Base-by-base conservation (phyloP, 2,797 vertebrate species). In the Dicrostonyx torquatus region DNA sequence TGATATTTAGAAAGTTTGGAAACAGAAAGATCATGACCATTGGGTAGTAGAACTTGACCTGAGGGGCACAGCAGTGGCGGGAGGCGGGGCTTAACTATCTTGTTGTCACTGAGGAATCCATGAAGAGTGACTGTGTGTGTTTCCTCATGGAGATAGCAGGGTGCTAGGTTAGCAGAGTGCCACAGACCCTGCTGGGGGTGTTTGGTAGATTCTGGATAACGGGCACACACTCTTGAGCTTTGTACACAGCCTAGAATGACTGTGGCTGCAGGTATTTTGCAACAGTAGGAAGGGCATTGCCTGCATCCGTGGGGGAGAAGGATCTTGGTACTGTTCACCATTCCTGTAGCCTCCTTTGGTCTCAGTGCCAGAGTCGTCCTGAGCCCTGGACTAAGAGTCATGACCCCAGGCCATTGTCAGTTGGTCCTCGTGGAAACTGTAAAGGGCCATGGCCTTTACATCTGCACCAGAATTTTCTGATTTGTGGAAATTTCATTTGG, bases 401-500 rank as follows among this genome's bases (percentile, higher is more conserved):
- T 40, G 62, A 58, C 58, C 66, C 22, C 48, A 14, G 62, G 11
- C 50, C 5, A 43, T n/a, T 84, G 84, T 79, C 62, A 10, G 45
- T 93, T 22, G 0, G 73, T 58, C 50, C 78, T 66, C 43, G 0
- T 34, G 83, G 83, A 89, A 53, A 64, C 73, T 62, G 45, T 5
- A 83, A 48, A 53, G 55, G 50, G n/a, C 87, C 40, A 86, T 58
- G 4, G 82, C 93, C 73, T 94, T 60, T 94, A 40, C 48, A 60
- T 90, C 89, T 31, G 60, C 93, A 88, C 62, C 89, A 88, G 73
- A 91, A 94, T 92, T 96, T 72, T 90, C 94, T 91, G 93, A 96
- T 94, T 95, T 93, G 80, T 86, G 85, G 76, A 97, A 90, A 90
- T 93, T 97, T 90, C 85, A 93, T 95, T 95, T 96, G 95, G 95